Evolutionary conservation across 2,797 vertebrate species (phyloP).

Genomic region (Anguilla pacifica): DNA sequence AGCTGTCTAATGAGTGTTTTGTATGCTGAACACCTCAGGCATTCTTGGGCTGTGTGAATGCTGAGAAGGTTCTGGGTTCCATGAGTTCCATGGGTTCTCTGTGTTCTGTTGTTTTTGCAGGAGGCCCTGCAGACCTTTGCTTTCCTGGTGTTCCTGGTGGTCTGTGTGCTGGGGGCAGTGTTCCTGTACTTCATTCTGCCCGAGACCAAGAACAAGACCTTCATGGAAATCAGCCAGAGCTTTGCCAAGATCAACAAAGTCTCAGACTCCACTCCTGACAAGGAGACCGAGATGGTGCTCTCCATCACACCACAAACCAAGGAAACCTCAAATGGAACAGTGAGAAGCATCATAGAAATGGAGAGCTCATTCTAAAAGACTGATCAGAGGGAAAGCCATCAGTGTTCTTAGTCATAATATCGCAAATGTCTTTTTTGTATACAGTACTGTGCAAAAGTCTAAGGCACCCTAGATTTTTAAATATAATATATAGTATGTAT

Average conservation of each 20-base stretch:
- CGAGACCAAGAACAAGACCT: slow-evolving; percentile 94
- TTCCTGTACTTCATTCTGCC: slow-evolving; percentile 85
- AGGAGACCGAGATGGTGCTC: slow-evolving; percentile 69
- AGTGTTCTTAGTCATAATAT: neutral
- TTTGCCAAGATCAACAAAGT: slow-evolving; percentile 88
- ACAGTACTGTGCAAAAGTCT: neutral
- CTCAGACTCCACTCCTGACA: slow-evolving; percentile 39
- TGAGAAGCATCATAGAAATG: slow-evolving; percentile 43
- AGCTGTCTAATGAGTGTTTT: no score
- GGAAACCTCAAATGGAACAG: slow-evolving; percentile 31
- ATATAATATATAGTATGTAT: no score
- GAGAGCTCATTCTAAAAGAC: slow-evolving; percentile 63
- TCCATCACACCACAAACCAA: slow-evolving; percentile 35
- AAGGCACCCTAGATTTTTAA: no score
- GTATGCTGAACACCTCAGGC: no score
- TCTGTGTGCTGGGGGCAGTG: slow-evolving; percentile 75
- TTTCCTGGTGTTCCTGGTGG: slow-evolving; percentile 85
- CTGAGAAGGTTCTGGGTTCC: no score
- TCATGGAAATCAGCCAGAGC: slow-evolving; percentile 86
- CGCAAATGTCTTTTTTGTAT: neutral
- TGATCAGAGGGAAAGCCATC: neutral
- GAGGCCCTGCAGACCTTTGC: slow-evolving; percentile 78
- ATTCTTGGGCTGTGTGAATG: no score
- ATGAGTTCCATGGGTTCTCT: neutral
- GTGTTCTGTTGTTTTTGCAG: slow-evolving; percentile 63